These are phyloP conservation scores for Drosophila ohnishii DNA, from an alignment of 1,140 invertebrate genomes.

Conservation along the genomic window DNA sequence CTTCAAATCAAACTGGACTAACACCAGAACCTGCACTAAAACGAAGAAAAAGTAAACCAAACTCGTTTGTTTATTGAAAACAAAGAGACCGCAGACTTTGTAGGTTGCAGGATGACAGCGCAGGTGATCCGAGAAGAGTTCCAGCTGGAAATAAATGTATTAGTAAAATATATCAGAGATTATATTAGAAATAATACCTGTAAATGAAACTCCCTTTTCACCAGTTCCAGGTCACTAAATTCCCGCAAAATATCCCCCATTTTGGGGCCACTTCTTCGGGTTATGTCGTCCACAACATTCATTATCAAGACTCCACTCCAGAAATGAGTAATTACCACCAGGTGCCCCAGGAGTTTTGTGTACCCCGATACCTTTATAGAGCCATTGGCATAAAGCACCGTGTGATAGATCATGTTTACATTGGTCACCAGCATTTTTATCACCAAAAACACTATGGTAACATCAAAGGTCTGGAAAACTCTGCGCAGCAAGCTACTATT, in stretches of 20 bases:
- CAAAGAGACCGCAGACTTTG: constrained; percentile 36
- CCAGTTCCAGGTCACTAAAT: constrained; percentile 15
- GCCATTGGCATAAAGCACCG: constrained; percentile 15
- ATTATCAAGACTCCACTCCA: constrained; percentile 30
- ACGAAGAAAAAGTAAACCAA: constrained; percentile 34
- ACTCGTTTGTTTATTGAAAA: constrained; percentile 37
- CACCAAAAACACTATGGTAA: constrained; percentile 23
- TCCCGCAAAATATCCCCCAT: constrained; percentile 10
- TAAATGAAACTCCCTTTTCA: constrained; percentile 19
- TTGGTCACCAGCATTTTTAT: constrained; percentile 41
- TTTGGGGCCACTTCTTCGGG: constrained; percentile 1
- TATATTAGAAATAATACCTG: constrained; percentile 1
- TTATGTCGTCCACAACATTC: constrained; percentile 33
- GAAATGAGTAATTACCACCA: constrained; percentile 16
- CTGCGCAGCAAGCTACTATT: constrained; percentile 2
- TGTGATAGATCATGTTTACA: constrained; percentile 39
- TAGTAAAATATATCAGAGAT: background rate
- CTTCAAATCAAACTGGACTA: constrained; percentile 36
- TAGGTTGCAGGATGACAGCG: constrained; percentile 34
- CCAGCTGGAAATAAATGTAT: constrained; percentile 17
- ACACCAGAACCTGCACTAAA: constrained; percentile 33
- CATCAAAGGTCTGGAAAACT: constrained; percentile 8
- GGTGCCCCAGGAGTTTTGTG: constrained; percentile 13
- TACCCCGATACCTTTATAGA: background rate
- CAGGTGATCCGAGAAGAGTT: constrained; percentile 26